phyloP scores from a whole-genome alignment of 2,797 vertebrate genomes.

The Hoplostethus atlanticus region DNA sequence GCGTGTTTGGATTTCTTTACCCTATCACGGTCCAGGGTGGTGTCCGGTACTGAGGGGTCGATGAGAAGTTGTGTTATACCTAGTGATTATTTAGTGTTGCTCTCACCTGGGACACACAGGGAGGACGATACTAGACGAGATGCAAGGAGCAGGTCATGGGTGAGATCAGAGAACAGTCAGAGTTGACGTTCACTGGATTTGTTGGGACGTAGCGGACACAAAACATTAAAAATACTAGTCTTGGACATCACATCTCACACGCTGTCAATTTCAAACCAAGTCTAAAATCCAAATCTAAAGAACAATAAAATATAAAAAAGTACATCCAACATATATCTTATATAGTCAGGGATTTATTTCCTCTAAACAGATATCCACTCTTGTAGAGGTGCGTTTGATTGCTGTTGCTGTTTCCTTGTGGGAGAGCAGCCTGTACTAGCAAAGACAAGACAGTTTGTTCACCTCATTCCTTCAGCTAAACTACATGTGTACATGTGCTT shows the following conservation, averaged over 20 bases:
- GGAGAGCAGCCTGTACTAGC: conserved; percentile 19
- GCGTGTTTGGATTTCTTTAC: conserved; percentile 35
- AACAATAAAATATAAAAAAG: too few relatives aligned
- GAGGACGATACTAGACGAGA: background rate
- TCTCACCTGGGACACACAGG: background rate
- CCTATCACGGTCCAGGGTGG: conserved; percentile 34
- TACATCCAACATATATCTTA: background rate
- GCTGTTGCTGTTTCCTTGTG: conserved; percentile 5
- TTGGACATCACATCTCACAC: background rate
- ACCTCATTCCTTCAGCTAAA: conserved; percentile 26
- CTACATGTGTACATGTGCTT: background rate
- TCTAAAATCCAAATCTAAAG: too few relatives aligned
- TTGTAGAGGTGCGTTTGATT: conserved; percentile 6
- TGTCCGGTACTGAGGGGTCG: conserved; percentile 37
- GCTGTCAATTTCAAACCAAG: too few relatives aligned
- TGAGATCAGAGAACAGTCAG: background rate
- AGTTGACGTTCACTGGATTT: background rate
- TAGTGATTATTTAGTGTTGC: conserved; percentile 15
- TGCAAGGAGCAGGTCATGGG: background rate
- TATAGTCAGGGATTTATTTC: background rate
- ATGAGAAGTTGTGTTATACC: conserved; percentile 39
- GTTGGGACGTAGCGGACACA: background rate
- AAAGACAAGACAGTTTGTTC: conserved; percentile 33
- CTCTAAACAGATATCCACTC: background rate
- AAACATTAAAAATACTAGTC: background rate